Evolutionary conservation across 2,797 vertebrate species (phyloP).

Genomic region (Pangasius sanitwongsei): DNA sequence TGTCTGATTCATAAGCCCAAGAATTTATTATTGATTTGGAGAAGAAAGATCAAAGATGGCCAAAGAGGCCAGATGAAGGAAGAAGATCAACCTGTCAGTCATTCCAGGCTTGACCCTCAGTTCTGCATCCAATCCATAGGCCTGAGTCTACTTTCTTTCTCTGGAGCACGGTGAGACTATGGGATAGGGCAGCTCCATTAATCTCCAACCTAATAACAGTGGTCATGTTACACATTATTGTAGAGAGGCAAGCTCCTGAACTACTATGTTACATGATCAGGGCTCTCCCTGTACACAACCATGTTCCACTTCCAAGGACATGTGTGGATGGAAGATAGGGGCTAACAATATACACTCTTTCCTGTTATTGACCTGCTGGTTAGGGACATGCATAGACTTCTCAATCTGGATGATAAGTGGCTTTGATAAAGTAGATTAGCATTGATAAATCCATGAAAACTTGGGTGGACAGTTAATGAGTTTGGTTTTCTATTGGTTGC

Average conservation of each 20-base stretch:
- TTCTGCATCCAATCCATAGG: slow-evolving; percentile 20
- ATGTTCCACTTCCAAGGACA: slow-evolving; percentile 69
- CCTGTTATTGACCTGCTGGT: slow-evolving; percentile 76
- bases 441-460: slow-evolving; percentile 87
- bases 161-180: slow-evolving; percentile 29
- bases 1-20: slow-evolving; percentile 32
- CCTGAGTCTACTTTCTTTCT: slow-evolving; percentile 7
- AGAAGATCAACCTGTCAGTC: slow-evolving; percentile 66
- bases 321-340: slow-evolving; percentile 58
- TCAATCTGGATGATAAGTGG: slow-evolving; percentile 83
- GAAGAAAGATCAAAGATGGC: slow-evolving; percentile 71
- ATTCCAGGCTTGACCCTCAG: slow-evolving; percentile 61
- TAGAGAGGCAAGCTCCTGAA: slow-evolving; percentile 75
- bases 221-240: slow-evolving; percentile 78
- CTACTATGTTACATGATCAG: slow-evolving; percentile 77
- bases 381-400: slow-evolving; percentile 79
- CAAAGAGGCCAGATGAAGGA: slow-evolving; percentile 64
- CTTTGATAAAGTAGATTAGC: slow-evolving; percentile 84
- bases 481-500: slow-evolving; percentile 73
- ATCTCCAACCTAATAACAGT: slow-evolving; percentile 77
- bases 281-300: slow-evolving; percentile 65
- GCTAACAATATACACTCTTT: slow-evolving; percentile 75
- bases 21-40: slow-evolving; percentile 70
- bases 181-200: slow-evolving; percentile 63
- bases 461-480: slow-evolving; percentile 80